A percentile compares a stretch with the other conserved stretches of the same genome.
Evolutionary conservation across 2,888 invertebrate species (phyloP).

Genomic region (Reticulitermes lucifugus): DNA sequence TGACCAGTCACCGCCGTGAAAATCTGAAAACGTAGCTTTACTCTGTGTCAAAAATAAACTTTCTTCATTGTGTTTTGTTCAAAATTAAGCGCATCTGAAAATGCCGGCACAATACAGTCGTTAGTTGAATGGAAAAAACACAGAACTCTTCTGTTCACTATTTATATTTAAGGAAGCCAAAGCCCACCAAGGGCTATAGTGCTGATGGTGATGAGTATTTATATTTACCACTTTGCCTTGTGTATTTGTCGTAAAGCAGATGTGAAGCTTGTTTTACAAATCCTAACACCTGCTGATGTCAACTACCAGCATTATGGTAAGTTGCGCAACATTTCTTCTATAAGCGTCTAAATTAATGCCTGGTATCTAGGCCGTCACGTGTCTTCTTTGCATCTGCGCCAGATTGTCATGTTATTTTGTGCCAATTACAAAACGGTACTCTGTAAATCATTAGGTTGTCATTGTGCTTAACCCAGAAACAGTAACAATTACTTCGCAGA

Average conservation of each 20-base stretch:
- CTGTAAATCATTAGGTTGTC: background rate
- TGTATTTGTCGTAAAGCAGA: background rate
- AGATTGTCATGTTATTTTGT: background rate
- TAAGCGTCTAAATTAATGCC: background rate
- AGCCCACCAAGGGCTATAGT: too few species aligned
- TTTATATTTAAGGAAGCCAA: background rate
- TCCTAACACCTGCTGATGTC: background rate
- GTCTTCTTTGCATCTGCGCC: background rate
- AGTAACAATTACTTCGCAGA: background rate
- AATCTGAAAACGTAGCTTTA: too few species aligned
- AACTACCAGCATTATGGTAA: background rate
- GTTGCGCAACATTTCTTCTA: background rate
- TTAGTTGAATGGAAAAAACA: too few species aligned
- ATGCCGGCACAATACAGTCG: too few species aligned
- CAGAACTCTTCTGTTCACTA: background rate
- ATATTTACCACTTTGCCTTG: background rate
- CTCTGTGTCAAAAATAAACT: too few species aligned
- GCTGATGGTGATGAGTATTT: background rate
- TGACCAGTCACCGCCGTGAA: too few species aligned
- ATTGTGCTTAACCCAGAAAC: background rate
- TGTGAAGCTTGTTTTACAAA: too few species aligned
- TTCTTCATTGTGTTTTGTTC: too few species aligned
- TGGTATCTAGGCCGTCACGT: background rate
- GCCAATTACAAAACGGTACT: background rate
- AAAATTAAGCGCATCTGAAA: too few species aligned